Conservation (phyloP, 2,888 invertebrate species). For the Frankliniella fusca region DNA sequence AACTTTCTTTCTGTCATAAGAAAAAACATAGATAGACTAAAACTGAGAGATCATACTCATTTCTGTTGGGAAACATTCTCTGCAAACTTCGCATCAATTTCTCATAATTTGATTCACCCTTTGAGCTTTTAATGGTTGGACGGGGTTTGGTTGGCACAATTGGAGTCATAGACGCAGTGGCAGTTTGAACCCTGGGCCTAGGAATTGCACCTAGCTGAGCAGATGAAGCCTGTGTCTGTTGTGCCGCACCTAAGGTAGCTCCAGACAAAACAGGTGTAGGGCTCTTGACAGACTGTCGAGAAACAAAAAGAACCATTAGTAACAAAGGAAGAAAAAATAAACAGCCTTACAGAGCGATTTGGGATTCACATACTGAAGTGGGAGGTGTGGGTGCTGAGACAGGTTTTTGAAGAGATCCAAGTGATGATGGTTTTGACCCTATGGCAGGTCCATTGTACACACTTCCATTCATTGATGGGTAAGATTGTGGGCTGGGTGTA, state of each 20-base stretch:
- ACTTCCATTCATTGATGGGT: background rate
- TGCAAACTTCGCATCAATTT: background rate
- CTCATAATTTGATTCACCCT: constrained; percentile 1
- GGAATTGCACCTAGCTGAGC: background rate
- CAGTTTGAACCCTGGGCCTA: background rate
- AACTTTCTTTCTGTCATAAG: too few relatives aligned
- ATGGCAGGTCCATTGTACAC: background rate
- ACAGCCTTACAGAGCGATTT: too few relatives aligned
- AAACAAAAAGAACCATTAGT: too few relatives aligned
- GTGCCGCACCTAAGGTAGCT: too few relatives aligned
- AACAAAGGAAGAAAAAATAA: too few relatives aligned
- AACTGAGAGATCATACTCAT: background rate
- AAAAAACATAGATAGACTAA: too few relatives aligned
- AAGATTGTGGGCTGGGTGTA: background rate
- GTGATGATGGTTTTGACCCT: background rate
- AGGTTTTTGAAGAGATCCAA: background rate
- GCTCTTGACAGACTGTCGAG: too few relatives aligned
- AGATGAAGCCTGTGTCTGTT: too few relatives aligned
- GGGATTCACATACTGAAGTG: too few relatives aligned
- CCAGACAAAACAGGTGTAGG: too few relatives aligned
- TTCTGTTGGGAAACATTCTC: constrained; percentile 1
- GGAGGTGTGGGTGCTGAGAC: background rate
- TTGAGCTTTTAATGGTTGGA: too few relatives aligned
- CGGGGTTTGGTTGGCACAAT: background rate
- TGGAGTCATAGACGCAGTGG: background rate